Evolutionary conservation across 2,888 invertebrate genomes (phyloP), one percentile per base, ranked within the genome.

Genomic region (Phorcus lineatus): DNA sequence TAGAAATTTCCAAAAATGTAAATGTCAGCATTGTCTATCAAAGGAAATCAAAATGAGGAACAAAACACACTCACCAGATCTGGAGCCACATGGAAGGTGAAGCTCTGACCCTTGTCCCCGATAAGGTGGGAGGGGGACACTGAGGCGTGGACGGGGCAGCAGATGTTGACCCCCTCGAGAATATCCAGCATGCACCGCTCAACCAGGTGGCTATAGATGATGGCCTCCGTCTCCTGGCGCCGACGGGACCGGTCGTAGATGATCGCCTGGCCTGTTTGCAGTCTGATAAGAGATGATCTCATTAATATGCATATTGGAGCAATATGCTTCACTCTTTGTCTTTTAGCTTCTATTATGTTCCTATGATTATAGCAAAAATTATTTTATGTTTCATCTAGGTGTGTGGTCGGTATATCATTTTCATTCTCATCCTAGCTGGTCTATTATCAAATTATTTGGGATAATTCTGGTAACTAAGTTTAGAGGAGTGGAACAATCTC

Each of bases 141-240:
- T 85, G 95, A 96, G 0, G 96, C 95, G 93, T 99, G 99, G 2
- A 94, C 94, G 0, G 97, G 96, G 90, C 99, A 99, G 77, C 95
- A 94, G 57, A 97, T 95, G 85, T 95, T 94, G 86, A 95, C 95
- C 79, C 95, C 95, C 88, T 96, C 95, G 93, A 97, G 96, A 0
- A 97, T 97, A 0, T 96, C 95, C 79, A 98, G 94, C 91, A 99
- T 97, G 93, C 99, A 99, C 93, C 98, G 97, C 94, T 99, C 99
- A 31, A 99, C 96, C 94, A 97, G 85, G 83, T 89, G 91, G 74
- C 88, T 88, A 79, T 79, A 85, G 70, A 85, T 82, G 36, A 85
- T 70, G 36, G 70, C 70, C 36, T 70, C 70, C 19, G 70, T 70
- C 70, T 79, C 81, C 36, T 81, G 77, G 36, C 67, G 16, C 24